Evolutionary conservation across 2,797 vertebrate species (phyloP).

Genomic region (Protonibea diacanthus): DNA sequence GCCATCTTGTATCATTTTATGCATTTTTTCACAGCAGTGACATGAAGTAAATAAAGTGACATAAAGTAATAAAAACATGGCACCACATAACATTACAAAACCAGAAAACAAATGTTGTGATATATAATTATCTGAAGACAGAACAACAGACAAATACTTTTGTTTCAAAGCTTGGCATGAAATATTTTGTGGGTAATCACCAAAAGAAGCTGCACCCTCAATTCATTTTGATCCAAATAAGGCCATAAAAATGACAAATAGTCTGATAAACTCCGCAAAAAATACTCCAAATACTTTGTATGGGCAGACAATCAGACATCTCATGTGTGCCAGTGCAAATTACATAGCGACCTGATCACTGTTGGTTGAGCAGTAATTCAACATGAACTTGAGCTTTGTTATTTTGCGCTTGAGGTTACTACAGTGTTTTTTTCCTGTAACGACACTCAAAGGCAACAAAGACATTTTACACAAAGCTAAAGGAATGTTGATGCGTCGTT

Average conservation of each 20-base stretch:
- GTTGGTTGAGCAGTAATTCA: constrained; percentile 68
- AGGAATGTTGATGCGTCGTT: constrained; percentile 80
- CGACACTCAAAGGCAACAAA: constrained; percentile 57
- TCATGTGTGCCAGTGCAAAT: constrained; percentile 61
- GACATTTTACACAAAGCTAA: constrained; percentile 59
- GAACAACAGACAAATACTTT: constrained; percentile 17
- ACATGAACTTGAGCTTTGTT: constrained; percentile 62
- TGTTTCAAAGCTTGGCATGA: constrained; percentile 19
- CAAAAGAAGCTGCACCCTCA: constrained; percentile 13
- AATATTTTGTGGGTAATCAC: neutral
- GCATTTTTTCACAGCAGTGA: constrained; percentile 31
- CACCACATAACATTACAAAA: constrained; percentile 4
- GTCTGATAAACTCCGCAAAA: constrained; percentile 8
- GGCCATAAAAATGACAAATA: constrained; percentile 12
- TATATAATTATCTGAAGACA: constrained; percentile 5
- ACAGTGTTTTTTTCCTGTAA: constrained; percentile 25
- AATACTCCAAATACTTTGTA: constrained; percentile 21
- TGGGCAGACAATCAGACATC: constrained; percentile 41
- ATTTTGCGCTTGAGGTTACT: constrained; percentile 52
- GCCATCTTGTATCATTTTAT: neutral
- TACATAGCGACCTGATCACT: constrained; percentile 60
- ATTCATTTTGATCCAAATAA: constrained; percentile 37
- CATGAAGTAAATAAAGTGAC: constrained; percentile 26
- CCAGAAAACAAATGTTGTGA: constrained; percentile 22
- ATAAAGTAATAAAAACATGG: constrained; percentile 22